Base-by-base conservation (phyloP, 92 coral and sea anemone genomes). In the Paramuricea clavata region DNA sequence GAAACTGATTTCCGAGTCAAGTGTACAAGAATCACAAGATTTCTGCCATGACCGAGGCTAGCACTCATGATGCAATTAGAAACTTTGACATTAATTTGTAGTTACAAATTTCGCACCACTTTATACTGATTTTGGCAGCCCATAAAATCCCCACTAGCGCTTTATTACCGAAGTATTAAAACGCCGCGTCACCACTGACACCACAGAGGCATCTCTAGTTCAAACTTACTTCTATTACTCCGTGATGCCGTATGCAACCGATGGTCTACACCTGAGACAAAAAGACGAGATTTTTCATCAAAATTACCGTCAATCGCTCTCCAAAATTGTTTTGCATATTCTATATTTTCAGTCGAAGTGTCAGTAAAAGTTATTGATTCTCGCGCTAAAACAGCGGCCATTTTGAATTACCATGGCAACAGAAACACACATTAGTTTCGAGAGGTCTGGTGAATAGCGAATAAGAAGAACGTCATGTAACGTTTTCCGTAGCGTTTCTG, bases 291-390 rank as follows among this genome's bases (percentile, higher is more conserved):
- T 56, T 87, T 94, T 16, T 89, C 94, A 31, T 85, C 82, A 17
- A 59, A 81, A 36, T 87, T 90, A 5, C 93, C 95, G 59, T 94
- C 89, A 76, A 92, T 81, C 34, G 93, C 81, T 81, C 80, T 79
- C 98, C 98, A 95, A 83, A 95, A 94, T 35, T 92, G 87, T 81
- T 94, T 95, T 26, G 98, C 98, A 64, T 86, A 43, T 76, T 90
- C 95, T 54, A 94, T 91, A 81, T 95, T 93, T 89, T 95, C 95
- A 4, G 92, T 42, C 21, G 98, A 95, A 78, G 95, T 95, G 11
- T 94, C 94, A 39, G 94, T 87, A 49, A 95, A 95, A 68, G 59
- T 72, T 11, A 95, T 95, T 33, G 94, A 62, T 21, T 28, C 85
- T 44, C 23, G 26, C 12, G 78, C 16, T 33, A 60, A 54, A 56